Evolutionary conservation across 1,140 invertebrate genomes (phyloP), one percentile per base, ranked within the genome.

Genomic region (Heliothis subflexa): DNA sequence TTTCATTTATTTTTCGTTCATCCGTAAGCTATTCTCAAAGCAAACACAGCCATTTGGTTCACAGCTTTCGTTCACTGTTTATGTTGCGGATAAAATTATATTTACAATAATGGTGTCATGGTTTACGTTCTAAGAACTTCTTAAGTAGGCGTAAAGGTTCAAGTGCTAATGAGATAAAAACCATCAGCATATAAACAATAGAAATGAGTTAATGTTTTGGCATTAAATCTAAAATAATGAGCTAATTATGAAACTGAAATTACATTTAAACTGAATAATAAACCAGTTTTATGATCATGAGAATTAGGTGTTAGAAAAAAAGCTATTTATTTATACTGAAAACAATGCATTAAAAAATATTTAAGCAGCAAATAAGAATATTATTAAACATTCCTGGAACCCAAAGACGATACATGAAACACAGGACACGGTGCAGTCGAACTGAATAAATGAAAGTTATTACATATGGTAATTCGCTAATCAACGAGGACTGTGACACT

Each of bases 381-480:
- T 28, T 11, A 50, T 68, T 14, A 49, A 50, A 40, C 33, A 1
- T 68, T 50, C 9, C 47, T 64, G n/a, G 57, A 61, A 47, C 4
- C 40, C 45, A 12, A 45, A 64, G 61, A 64, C 33, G 33, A 64
- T 3, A 57, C 16, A 0, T 55, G 3, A 12, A 52, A 45, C 66
- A 12, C 52, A 59, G 33, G 68, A 49, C 52, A 16, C 33, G 16
- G 61, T n/a, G 18, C n/a, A 21, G 59, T 47, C 13, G 16, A 61
- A 59, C 40, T 59, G 40, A 73, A 73, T 55, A 25, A 71, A 73
- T 47, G 47, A 73, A 73, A 73, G 12, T 59, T 55, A 59, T 49
- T 73, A 45, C 55, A 61, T 70, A 70, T 75, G 70, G 66, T 68
- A 74, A 82, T 62, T 71, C 52, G 52, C 47, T 78, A 82, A 85